Evolutionary conservation across 2,113 vertebrate species (phyloP).

Genomic region (Grammomys surdaster): DNA sequence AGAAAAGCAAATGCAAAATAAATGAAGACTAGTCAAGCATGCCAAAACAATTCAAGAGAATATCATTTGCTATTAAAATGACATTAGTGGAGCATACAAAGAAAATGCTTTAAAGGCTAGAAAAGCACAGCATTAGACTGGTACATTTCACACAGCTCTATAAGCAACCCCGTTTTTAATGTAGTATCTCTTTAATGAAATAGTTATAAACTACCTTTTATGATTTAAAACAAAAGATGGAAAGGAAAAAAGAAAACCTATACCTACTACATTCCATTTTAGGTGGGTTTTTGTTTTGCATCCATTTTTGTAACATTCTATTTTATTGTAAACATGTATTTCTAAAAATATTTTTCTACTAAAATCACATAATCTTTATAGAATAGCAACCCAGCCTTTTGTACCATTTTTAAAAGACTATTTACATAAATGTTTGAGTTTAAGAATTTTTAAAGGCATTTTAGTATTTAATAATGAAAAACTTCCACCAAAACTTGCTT

Average conservation of each 20-base stretch:
- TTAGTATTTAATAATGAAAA: not conserved
- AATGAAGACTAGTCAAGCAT: not conserved
- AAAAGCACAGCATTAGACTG: not conserved
- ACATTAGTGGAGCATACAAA: not conserved
- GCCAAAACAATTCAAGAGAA: not conserved
- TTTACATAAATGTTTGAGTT: conserved; percentile 80
- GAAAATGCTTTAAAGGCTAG: not conserved
- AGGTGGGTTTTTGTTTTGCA: not conserved
- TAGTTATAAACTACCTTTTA: conserved; percentile 12
- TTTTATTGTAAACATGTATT: no score
- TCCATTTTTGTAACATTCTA: not conserved
- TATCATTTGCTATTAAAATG: conserved; percentile 20
- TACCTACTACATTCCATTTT: not conserved
- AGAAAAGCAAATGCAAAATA: conserved; percentile 33
- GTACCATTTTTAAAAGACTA: not conserved
- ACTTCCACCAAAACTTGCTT: not conserved
- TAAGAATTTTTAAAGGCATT: conserved; percentile 40
- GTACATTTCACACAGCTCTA: not conserved
- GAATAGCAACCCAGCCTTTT: conserved; percentile 54
- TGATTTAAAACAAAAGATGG: not conserved
- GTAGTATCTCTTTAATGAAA: not conserved
- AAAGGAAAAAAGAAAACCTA: not conserved
- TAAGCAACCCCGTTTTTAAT: conserved; percentile 30
- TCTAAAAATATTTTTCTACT: not conserved
- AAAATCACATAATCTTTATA: not conserved